Percentiles rank a stretch among this genome's conserved stretches.
Conservation (phyloP, 2,888 invertebrate genomes). For the Drepana falcataria region DNA sequence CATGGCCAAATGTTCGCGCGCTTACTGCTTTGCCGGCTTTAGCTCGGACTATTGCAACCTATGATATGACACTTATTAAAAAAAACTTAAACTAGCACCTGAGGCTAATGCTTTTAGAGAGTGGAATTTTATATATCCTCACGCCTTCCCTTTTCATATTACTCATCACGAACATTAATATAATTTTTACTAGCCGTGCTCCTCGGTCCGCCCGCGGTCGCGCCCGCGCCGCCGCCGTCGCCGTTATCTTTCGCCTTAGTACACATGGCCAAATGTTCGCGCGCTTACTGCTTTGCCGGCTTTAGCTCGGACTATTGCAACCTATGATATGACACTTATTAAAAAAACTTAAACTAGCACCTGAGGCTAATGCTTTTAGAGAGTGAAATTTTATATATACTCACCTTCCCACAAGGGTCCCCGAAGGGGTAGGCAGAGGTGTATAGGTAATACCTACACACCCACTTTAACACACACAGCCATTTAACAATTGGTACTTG, state of each 20-base stretch:
- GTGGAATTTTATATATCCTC: too few species aligned
- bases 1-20: constrained; percentile 1
- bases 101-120: too few species aligned
- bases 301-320: too few species aligned
- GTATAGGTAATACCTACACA: too few species aligned
- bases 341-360: background rate
- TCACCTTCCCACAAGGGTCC: too few species aligned
- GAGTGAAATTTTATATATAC: too few species aligned
- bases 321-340: too few species aligned
- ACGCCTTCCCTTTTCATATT: constrained; percentile 16
- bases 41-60: too few species aligned
- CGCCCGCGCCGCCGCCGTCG: constrained; percentile 68
- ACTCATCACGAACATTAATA: constrained; percentile 10
- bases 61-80: too few species aligned
- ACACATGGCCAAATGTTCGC: constrained; percentile 1
- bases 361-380: too few species aligned
- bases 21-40: background rate
- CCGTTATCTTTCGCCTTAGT: constrained; percentile 8
- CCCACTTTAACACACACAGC: background rate
- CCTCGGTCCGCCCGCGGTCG: constrained; percentile 19
- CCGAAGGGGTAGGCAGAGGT: too few species aligned
- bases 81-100: background rate
- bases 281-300: background rate
- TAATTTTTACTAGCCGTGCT: background rate
- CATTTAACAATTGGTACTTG: background rate